Conservation (phyloP, 2,113 vertebrate species). For the Copsychus sechellarum region DNA sequence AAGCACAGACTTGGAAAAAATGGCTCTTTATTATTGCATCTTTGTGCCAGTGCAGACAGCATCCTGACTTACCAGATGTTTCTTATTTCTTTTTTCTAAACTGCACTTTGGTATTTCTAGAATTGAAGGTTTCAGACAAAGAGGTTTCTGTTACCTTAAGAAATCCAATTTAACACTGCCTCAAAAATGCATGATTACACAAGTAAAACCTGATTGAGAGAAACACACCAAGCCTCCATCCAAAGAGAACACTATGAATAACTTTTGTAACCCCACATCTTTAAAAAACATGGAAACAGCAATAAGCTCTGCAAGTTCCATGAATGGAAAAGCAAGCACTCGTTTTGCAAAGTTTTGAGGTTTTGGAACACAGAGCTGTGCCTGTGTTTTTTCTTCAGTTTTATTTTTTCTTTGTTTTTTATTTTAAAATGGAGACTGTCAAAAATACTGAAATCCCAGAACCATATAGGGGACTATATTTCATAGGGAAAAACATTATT, state of each 20-base stretch:
- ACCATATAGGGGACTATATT: neutral
- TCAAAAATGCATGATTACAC: neutral
- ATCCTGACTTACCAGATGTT: conserved; percentile 71
- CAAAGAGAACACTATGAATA: neutral
- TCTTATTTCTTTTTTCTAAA: conserved; percentile 69
- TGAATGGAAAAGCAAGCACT: conserved; percentile 33
- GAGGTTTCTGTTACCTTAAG: conserved; percentile 48
- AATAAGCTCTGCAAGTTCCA: neutral
- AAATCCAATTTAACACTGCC: conserved; percentile 21
- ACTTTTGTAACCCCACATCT: neutral
- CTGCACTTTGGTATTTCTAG: conserved; percentile 9
- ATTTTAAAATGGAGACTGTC: neutral
- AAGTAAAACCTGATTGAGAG: neutral
- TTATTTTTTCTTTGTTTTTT: neutral
- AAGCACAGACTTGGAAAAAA: conserved; percentile 64
- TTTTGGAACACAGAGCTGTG: neutral
- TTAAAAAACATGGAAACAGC: neutral
- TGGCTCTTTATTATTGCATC: conserved; percentile 53
- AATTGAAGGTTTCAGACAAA: conserved; percentile 63
- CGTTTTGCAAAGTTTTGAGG: neutral
- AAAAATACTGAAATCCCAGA: neutral
- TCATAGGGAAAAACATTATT: neutral
- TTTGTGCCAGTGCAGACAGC: conserved; percentile 52
- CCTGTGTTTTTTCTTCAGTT: neutral
- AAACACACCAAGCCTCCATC: neutral